These are phyloP conservation scores for Mesembrinibis cayennensis DNA, from an alignment of 2,113 vertebrate genomes.

Conservation along the genomic window DNA sequence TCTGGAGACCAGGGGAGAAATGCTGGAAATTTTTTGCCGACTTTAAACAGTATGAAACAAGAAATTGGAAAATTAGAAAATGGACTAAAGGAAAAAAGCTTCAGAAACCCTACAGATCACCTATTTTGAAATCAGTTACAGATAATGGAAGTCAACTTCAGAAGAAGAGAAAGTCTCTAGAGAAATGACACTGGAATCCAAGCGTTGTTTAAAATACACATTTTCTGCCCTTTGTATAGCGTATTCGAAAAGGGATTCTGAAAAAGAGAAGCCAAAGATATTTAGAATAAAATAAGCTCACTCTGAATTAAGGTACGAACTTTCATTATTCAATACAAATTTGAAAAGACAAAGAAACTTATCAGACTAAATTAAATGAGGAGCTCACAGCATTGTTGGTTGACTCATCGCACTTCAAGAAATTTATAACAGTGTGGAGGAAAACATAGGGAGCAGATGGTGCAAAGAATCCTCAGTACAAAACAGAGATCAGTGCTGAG, in stretches of 20 bases:
- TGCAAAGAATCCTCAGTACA: neutral
- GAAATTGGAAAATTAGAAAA: neutral
- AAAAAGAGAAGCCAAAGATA: neutral
- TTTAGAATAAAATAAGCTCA: neutral
- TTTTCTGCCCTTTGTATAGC: neutral
- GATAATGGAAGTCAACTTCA: neutral
- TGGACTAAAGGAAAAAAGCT: neutral
- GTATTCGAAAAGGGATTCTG: neutral
- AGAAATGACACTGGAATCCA: neutral
- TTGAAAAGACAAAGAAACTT: neutral
- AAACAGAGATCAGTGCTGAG: neutral
- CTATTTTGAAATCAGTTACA: neutral
- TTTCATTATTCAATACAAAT: neutral
- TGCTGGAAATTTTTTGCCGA: neutral
- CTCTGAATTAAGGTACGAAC: neutral
- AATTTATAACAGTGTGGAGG: neutral
- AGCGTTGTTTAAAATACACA: neutral
- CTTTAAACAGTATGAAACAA: neutral
- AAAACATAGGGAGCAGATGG: constrained; percentile 22
- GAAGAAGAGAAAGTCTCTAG: neutral
- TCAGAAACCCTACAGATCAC: neutral
- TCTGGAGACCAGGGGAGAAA: neutral
- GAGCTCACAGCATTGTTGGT: neutral
- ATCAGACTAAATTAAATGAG: neutral
- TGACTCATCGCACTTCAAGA: neutral